Percentiles rank a stretch among this genome's conserved stretches.
Evolutionary conservation across 23 tunicate species (phyloP).

Genomic region (Pegea sp.): DNA sequence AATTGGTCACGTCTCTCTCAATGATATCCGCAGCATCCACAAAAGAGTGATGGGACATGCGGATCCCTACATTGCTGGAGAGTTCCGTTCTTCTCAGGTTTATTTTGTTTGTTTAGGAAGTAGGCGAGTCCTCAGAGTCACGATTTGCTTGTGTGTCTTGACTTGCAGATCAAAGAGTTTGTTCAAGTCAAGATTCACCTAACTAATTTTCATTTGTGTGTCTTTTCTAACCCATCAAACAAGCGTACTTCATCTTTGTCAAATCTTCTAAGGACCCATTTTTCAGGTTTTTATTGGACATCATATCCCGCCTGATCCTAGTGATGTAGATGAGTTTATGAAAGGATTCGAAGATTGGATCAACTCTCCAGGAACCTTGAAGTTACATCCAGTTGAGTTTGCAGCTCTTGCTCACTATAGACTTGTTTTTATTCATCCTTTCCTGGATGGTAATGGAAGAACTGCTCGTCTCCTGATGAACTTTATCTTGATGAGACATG

Average conservation of each 20-base stretch:
- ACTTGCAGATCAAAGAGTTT: too few species aligned
- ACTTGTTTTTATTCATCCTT: slow-evolving; percentile 87
- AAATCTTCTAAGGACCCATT: too few species aligned
- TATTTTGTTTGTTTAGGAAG: background rate
- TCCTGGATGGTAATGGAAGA: slow-evolving; percentile 92
- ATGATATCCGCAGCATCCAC: slow-evolving; percentile 62
- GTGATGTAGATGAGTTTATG: slow-evolving; percentile 61
- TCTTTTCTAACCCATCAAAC: too few species aligned
- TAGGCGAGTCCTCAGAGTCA: too few species aligned
- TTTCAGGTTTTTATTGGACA: slow-evolving; percentile 79
- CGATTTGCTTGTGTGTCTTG: too few species aligned
- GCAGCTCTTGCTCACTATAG: slow-evolving; percentile 91
- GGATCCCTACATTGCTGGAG: slow-evolving; percentile 77
- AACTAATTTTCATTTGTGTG: too few species aligned
- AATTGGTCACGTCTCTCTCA: slow-evolving; percentile 33
- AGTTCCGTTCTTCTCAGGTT: slow-evolving; percentile 49
- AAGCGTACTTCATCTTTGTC: too few species aligned
- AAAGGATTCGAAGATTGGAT: slow-evolving; percentile 74
- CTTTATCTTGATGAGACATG: slow-evolving; percentile 71
- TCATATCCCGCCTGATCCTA: slow-evolving; percentile 82
- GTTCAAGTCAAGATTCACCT: too few species aligned
- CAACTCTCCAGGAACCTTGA: slow-evolving; percentile 22
- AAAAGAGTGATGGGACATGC: slow-evolving; percentile 70
- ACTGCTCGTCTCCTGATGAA: slow-evolving; percentile 90
- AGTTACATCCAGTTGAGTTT: slow-evolving; percentile 71